A percentile compares a stretch with the other conserved stretches of the same genome.
These are phyloP conservation scores for Paramisgurnus dabryanus DNA, from an alignment of 2,113 vertebrate genomes.

Conservation along the genomic window DNA sequence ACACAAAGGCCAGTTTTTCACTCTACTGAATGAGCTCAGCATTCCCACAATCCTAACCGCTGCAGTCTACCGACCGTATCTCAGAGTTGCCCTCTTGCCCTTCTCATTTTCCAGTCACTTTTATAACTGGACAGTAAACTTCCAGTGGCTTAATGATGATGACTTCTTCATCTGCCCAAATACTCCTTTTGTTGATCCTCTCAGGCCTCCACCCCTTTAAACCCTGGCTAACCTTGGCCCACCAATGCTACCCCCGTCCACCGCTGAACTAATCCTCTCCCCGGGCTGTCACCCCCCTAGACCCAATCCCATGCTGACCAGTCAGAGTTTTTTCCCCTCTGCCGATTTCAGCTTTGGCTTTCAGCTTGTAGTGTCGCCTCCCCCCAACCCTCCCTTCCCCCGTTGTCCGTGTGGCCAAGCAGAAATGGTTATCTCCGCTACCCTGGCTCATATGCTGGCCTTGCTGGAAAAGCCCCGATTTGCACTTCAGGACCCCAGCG, in stretches of 20 bases:
- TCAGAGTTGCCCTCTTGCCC: conserved; percentile 46
- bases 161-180: conserved; percentile 95
- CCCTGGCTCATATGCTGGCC: conserved; percentile 75
- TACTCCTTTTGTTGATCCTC: conserved; percentile 84
- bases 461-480: conserved; percentile 66
- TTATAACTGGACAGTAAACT: conserved; percentile 85
- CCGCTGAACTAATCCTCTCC: conserved; percentile 73
- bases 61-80: conserved; percentile 36
- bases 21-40: conserved; percentile 71
- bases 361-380: conserved; percentile 66
- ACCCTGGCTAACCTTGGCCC: conserved; percentile 74
- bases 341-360: conserved; percentile 84
- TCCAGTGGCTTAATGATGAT: conserved; percentile 91
- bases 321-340: conserved; percentile 71
- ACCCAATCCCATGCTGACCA: conserved; percentile 55
- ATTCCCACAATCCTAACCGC: conserved; percentile 69
- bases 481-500: conserved; percentile 89
- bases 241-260: conserved; percentile 65
- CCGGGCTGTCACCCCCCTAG: conserved; percentile 46
- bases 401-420: conserved; percentile 55
- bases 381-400: conserved; percentile 69
- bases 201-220: conserved; percentile 51
- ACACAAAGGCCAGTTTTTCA: conserved; percentile 70
- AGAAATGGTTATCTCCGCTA: conserved; percentile 6
- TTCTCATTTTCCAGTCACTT: conserved; percentile 79